Evolutionary conservation across 2,888 invertebrate genomes (phyloP).

Genomic region (Ashinkailepas kermadecensis): DNA sequence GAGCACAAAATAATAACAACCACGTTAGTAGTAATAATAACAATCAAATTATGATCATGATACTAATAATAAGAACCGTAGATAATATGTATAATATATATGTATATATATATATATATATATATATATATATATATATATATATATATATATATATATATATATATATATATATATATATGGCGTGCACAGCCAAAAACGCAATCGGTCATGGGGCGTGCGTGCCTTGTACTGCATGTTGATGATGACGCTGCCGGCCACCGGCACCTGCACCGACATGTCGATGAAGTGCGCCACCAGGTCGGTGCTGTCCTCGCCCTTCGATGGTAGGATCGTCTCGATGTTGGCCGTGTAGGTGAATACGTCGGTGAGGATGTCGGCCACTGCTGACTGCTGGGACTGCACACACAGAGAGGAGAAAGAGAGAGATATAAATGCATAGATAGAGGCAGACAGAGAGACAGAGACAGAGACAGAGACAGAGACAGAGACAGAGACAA

Average conservation of each 20-base stretch:
- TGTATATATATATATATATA: too few relatives aligned
- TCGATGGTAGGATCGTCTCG: background rate
- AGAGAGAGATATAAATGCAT: background rate
- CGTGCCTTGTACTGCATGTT: slow-evolving; percentile 42
- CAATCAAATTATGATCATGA: too few relatives aligned
- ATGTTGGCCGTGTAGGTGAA: background rate
- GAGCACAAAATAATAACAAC: too few relatives aligned
- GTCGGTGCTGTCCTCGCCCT: background rate
- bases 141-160: too few relatives aligned
- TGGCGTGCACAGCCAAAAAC: too few relatives aligned
- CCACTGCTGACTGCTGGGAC: background rate
- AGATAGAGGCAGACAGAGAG: background rate
- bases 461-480: background rate
- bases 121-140: too few relatives aligned
- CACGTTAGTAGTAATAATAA: too few relatives aligned
- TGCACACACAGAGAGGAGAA: background rate
- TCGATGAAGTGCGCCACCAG: slow-evolving; percentile 50
- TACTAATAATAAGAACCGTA: too few relatives aligned
- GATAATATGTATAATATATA: too few relatives aligned
- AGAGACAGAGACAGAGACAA: background rate
- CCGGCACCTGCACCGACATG: slow-evolving; percentile 45
- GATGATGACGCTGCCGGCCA: slow-evolving; percentile 48
- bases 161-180: too few relatives aligned
- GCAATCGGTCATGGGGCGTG: too few relatives aligned
- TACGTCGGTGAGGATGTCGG: background rate